These are phyloP conservation scores for Ecliptopera silaceata DNA, from an alignment of 2,888 invertebrate species.

Conservation along the genomic window DNA sequence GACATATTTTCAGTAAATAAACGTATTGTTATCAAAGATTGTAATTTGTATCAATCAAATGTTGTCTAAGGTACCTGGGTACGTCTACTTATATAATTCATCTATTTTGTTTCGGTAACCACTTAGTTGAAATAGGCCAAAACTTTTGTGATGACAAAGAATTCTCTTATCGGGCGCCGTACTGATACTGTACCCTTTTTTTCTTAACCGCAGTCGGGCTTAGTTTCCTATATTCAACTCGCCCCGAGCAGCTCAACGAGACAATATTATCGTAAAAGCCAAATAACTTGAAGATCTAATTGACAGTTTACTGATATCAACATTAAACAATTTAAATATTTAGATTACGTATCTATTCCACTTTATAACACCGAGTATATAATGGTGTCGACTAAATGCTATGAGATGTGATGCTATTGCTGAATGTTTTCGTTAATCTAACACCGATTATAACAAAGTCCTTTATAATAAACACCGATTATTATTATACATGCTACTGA, in stretches of 20 bases:
- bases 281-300: conserved; percentile 49
- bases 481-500: neutral
- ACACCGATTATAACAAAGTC: conserved; percentile 8
- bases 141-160: neutral
- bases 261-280: conserved; percentile 8
- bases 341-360: conserved; percentile 42
- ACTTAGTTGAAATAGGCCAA: conserved; percentile 11
- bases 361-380: conserved; percentile 8
- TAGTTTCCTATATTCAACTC: neutral
- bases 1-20: too few relatives aligned
- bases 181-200: conserved; percentile 2
- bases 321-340: conserved; percentile 38
- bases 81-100: too few relatives aligned
- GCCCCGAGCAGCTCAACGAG: neutral
- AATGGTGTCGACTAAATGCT: conserved; percentile 10
- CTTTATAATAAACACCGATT: conserved; percentile 10
- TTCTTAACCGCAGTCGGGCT: neutral
- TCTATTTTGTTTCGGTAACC: too few relatives aligned
- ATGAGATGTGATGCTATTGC: conserved; percentile 16
- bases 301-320: conserved; percentile 43
- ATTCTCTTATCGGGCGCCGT: conserved; percentile 23
- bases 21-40: too few relatives aligned
- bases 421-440: conserved; percentile 7
- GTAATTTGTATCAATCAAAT: too few relatives aligned
- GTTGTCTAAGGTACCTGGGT: too few relatives aligned